These are phyloP conservation scores for Morelia viridis DNA, from an alignment of 2,797 vertebrate genomes.

Conservation along the genomic window DNA sequence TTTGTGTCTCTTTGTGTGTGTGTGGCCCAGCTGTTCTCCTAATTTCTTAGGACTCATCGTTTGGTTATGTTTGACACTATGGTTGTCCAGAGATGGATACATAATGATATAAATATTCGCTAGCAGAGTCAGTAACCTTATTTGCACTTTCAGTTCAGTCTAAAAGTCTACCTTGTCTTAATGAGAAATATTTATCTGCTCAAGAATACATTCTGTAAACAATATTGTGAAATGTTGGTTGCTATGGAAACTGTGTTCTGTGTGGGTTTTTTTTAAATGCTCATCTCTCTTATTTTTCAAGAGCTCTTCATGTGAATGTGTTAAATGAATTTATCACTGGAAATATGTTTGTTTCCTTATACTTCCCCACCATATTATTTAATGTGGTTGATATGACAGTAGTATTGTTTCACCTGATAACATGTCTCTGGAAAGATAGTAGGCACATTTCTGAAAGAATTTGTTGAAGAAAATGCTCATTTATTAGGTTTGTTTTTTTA, in stretches of 20 bases:
- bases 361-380: slow-evolving; percentile 54
- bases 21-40: background rate
- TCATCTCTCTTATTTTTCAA: slow-evolving; percentile 50
- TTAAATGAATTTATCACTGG: slow-evolving; percentile 67
- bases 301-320: slow-evolving; percentile 49
- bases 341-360: slow-evolving; percentile 58
- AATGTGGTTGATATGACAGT: slow-evolving; percentile 62
- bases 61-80: slow-evolving; percentile 37
- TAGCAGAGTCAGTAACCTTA: slow-evolving; percentile 34
- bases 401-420: slow-evolving; percentile 47
- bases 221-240: slow-evolving; percentile 48
- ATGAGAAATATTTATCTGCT: slow-evolving; percentile 59
- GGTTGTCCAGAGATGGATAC: slow-evolving; percentile 22
- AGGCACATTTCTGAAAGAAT: slow-evolving; percentile 37
- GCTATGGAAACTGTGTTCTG: slow-evolving; percentile 59
- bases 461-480: background rate
- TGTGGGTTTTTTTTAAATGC: slow-evolving; percentile 24
- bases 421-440: slow-evolving; percentile 48
- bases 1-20: background rate
- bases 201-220: slow-evolving; percentile 37
- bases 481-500: background rate
- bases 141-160: slow-evolving; percentile 30
- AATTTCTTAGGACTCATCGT: background rate
- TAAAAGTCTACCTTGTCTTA: slow-evolving; percentile 38
- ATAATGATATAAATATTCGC: slow-evolving; percentile 36